Percentiles rank a stretch among this genome's conserved stretches.
phyloP scores from a whole-genome alignment of 2,888 invertebrate species.

The Pammene aurita region DNA sequence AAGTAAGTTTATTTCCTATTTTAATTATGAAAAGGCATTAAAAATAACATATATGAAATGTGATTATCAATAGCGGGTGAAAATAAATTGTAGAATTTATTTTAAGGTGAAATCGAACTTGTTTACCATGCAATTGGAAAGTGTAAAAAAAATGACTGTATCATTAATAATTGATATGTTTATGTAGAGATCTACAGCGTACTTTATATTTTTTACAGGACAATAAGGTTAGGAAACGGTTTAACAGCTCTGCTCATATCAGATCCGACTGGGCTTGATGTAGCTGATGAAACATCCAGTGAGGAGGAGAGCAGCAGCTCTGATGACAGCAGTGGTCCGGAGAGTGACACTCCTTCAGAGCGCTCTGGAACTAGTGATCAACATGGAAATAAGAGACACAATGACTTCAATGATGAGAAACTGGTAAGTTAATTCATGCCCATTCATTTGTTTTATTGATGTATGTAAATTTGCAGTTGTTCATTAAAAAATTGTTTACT shows the following conservation, averaged over 20 bases:
- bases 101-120: neutral
- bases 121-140: neutral
- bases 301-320: conserved; percentile 67
- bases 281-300: conserved; percentile 59
- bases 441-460: conserved; percentile 15
- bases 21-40: neutral
- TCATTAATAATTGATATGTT: too few relatives aligned
- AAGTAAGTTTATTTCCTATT: conserved; percentile 77
- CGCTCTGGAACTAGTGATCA: conserved; percentile 69
- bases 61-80: neutral
- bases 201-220: conserved; percentile 66
- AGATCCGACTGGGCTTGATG: conserved; percentile 75
- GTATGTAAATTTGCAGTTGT: neutral
- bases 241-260: conserved; percentile 88
- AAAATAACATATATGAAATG: neutral
- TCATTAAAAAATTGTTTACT: neutral
- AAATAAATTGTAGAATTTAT: neutral
- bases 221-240: conserved; percentile 87
- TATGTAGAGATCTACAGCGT: too few relatives aligned
- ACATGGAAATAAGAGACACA: conserved; percentile 59
- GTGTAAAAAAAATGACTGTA: too few relatives aligned
- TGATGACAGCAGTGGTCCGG: conserved; percentile 65
- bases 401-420: conserved; percentile 76
- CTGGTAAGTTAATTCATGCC: conserved; percentile 62
- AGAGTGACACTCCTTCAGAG: conserved; percentile 72